A percentile compares a stretch with the other conserved stretches of the same genome.
Evolutionary conservation across 92 coral and sea anemone species (phyloP).

Genomic region (Epizoanthus fatuus): DNA sequence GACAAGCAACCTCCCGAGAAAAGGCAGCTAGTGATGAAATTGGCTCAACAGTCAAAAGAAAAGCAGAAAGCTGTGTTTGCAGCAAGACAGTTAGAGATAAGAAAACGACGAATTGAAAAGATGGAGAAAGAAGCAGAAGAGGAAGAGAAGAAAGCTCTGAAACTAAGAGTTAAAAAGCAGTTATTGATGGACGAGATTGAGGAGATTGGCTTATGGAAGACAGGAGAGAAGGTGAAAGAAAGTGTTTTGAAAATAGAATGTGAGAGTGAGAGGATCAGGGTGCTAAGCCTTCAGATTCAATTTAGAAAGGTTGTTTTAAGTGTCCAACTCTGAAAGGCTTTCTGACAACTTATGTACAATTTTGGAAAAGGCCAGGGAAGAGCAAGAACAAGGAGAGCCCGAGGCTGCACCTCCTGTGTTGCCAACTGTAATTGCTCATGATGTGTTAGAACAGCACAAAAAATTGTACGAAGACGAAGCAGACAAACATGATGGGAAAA

Average conservation of each 20-base stretch:
- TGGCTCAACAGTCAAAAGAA: constrained; percentile 19
- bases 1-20: constrained; percentile 20
- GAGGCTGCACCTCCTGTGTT: not conserved
- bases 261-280: not conserved
- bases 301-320: constrained; percentile 29
- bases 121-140: constrained; percentile 21
- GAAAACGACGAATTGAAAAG: constrained; percentile 8
- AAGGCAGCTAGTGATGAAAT: not conserved
- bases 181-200: constrained; percentile 14
- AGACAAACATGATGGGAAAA: constrained; percentile 1
- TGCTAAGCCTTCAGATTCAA: constrained; percentile 25
- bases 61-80: constrained; percentile 21
- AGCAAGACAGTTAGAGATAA: constrained; percentile 7
- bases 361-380: constrained; percentile 12
- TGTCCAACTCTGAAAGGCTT: constrained; percentile 18
- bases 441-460: constrained; percentile 28
- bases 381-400: constrained; percentile 11
- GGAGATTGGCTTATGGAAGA: constrained; percentile 10
- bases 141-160: constrained; percentile 17
- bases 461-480: constrained; percentile 31
- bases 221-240: not conserved
- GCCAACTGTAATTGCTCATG: constrained; percentile 20
- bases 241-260: no score
- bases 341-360: constrained; percentile 12
- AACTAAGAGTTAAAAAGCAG: constrained; percentile 1